phyloP scores from a whole-genome alignment of 2,888 invertebrate genomes.

The Cephus sareptanus region DNA sequence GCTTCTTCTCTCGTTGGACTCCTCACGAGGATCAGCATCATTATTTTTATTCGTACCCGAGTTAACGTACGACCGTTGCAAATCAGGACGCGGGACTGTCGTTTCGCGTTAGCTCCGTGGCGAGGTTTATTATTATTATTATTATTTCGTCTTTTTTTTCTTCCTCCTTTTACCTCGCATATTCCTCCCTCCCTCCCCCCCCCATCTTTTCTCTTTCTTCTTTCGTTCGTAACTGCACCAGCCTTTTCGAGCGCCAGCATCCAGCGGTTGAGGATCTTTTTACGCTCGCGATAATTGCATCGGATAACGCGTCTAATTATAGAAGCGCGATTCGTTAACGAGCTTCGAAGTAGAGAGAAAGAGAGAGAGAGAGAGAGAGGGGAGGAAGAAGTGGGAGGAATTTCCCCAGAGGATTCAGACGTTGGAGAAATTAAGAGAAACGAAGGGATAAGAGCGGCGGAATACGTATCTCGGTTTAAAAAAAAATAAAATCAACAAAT shows the following conservation, averaged over 20 bases:
- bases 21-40: neutral
- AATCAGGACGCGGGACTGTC: neutral
- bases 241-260: neutral
- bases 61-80: neutral
- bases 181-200: neutral
- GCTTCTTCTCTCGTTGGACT: neutral
- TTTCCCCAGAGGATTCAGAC: neutral
- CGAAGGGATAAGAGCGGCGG: neutral
- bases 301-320: slow-evolving; percentile 33
- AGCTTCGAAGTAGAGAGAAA: slow-evolving; percentile 27
- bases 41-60: neutral
- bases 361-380: neutral
- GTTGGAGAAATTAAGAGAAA: neutral
- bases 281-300: neutral
- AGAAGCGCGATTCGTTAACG: slow-evolving; percentile 37
- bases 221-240: neutral
- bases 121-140: neutral
- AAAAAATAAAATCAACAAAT: neutral
- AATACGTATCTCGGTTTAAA: neutral
- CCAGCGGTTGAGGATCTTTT: neutral
- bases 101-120: neutral
- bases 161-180: neutral
- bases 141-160: too few species aligned
- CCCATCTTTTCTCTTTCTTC: neutral
- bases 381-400: neutral